Percentiles rank a stretch among this genome's conserved stretches.
phyloP scores from a whole-genome alignment of 92 coral and sea anemone species.

The Desmophyllum pertusum region DNA sequence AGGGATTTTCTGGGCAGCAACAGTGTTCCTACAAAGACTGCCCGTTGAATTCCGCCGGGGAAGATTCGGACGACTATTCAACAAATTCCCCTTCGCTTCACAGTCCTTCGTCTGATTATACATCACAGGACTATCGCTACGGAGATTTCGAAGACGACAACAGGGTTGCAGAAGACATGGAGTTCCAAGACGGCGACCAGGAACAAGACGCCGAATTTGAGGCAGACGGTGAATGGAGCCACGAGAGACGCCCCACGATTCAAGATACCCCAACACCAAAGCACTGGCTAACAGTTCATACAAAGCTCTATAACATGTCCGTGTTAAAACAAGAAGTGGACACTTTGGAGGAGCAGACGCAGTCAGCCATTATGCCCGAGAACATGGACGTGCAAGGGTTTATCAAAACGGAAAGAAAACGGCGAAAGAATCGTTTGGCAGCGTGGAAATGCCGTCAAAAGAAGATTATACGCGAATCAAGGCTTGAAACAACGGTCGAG shows the following conservation, averaged over 20 bases:
- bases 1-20: slow-evolving; percentile 61
- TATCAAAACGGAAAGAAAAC: slow-evolving; percentile 53
- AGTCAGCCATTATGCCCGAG: slow-evolving; percentile 21
- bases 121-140: background rate
- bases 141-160: slow-evolving; percentile 36
- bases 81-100: slow-evolving; percentile 50
- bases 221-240: slow-evolving; percentile 20
- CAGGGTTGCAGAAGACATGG: slow-evolving; percentile 27
- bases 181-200: slow-evolving; percentile 16
- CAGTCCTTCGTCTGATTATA: slow-evolving; percentile 36
- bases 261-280: slow-evolving; percentile 53
- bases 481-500: slow-evolving; percentile 64
- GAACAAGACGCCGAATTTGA: slow-evolving; percentile 14
- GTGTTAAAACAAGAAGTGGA: slow-evolving; percentile 36
- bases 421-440: slow-evolving; percentile 65
- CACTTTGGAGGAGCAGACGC: slow-evolving; percentile 21
- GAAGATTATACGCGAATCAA: slow-evolving; percentile 64
- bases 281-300: slow-evolving; percentile 68
- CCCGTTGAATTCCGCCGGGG: slow-evolving; percentile 47
- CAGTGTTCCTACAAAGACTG: slow-evolving; percentile 36
- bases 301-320: slow-evolving; percentile 60
- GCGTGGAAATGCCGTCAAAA: slow-evolving; percentile 76
- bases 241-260: slow-evolving; percentile 3
- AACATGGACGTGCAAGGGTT: slow-evolving; percentile 49
- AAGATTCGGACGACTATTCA: slow-evolving; percentile 56